Evolutionary conservation across 1,140 invertebrate species (phyloP).

Genomic region (Nasonia longicornis): DNA sequence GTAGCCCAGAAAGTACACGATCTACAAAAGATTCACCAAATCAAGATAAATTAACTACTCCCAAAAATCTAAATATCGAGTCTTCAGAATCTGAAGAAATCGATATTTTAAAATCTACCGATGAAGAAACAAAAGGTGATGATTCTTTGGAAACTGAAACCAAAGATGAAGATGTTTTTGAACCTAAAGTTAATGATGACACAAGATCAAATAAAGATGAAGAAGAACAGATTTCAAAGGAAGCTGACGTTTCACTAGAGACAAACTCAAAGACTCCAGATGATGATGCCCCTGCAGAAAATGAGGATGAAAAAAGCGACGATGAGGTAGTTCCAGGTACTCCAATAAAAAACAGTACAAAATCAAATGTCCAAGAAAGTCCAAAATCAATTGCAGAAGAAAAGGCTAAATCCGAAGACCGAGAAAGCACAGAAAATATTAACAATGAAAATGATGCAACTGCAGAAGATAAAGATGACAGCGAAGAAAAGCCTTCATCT

Average conservation of each 20-base stretch:
- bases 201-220: slow-evolving; percentile 14
- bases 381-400: not conserved
- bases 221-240: not conserved
- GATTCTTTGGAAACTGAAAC: slow-evolving; percentile 14
- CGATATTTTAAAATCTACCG: slow-evolving; percentile 42
- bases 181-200: slow-evolving; percentile 14
- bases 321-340: not conserved
- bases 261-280: not conserved
- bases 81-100: slow-evolving; percentile 45
- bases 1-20: slow-evolving; percentile 6
- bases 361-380: not conserved
- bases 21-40: not conserved
- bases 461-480: not conserved
- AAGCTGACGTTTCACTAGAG: not conserved
- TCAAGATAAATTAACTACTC: not conserved
- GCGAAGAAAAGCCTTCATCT: not conserved
- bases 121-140: slow-evolving; percentile 43
- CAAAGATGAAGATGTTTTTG: not conserved
- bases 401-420: not conserved
- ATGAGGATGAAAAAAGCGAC: not conserved
- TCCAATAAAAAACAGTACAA: not conserved
- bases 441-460: not conserved
- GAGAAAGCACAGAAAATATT: not conserved
- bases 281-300: not conserved
- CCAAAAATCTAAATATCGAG: slow-evolving; percentile 6